Evolutionary conservation across 1,140 invertebrate genomes (phyloP), one percentile per base, ranked within the genome.

Genomic region (Anastrepha obliqua): DNA sequence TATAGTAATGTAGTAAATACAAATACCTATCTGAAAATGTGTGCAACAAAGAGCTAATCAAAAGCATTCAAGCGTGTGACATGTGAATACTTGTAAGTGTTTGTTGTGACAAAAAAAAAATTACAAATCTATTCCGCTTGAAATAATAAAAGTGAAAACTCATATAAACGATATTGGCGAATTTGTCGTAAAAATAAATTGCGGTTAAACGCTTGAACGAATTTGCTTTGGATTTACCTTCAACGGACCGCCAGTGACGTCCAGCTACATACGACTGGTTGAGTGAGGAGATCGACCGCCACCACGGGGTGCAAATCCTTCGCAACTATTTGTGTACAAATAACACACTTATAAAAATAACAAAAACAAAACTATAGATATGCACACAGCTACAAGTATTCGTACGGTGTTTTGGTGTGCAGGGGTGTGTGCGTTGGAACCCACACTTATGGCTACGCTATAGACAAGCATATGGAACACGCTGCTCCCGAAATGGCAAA

Each of bases 101-200:
- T 2, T 47, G 42, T 4, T 47, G 13, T 6, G 8, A 9, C 39
- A 29, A 42, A 4, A 17, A 39, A 39, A 67, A 13, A 39, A 42
- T 74, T 3, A 17, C 70, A 74, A 74, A 74, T 51, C 29, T 29
- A 29, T 29, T 29, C 29, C 29, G 15, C 44, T 47, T 39, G 55
- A 55, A 81, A 55, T 81, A 29, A 55, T 81, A 81, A 81, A 81
- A 29, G 55, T 81, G 20, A 81, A 51, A 81, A 11, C 55, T 81
- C 55, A 81, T 81, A 55, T 67, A 17, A 20, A 15, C 20, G 17
- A 4, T 81, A 20, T 29, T 81, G 13, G 67, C 4, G 67, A 44
- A 17, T 81, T 51, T 81, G n/a, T 55, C 47, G 20, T 81, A 81
- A 81, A 81, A 55, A 81, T 81, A 81, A 81, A 81, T 20, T 81